These are phyloP conservation scores for Temnothorax unifasciatus DNA, from an alignment of 2,888 invertebrate species.

Conservation along the genomic window DNA sequence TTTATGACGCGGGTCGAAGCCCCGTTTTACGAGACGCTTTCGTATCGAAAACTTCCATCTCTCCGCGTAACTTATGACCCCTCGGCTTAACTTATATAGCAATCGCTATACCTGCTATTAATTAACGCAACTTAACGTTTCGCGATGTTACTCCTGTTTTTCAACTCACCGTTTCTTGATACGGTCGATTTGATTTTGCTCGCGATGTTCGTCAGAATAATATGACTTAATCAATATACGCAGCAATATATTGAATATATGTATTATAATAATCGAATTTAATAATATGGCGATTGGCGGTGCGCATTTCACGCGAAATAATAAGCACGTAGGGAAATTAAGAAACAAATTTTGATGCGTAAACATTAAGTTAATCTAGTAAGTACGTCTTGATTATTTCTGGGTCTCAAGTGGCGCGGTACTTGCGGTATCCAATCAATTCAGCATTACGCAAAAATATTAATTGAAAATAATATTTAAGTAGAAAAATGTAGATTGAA, in stretches of 20 bases:
- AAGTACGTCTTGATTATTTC: not conserved
- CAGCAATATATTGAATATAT: not conserved
- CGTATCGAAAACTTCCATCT: slow-evolving; percentile 67
- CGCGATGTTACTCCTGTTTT: slow-evolving; percentile 9
- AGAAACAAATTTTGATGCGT: not conserved
- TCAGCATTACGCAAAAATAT: not conserved
- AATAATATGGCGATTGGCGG: not conserved
- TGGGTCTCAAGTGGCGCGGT: not conserved
- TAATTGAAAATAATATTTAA: not conserved
- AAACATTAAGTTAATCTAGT: not conserved
- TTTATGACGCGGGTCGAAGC: slow-evolving; percentile 65
- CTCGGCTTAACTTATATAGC: slow-evolving; percentile 43
- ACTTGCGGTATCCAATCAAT: not conserved
- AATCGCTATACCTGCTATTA: slow-evolving; percentile 50
- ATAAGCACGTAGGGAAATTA: not conserved
- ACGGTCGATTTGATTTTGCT: slow-evolving; percentile 2
- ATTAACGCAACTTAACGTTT: slow-evolving; percentile 58
- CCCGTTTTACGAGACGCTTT: slow-evolving; percentile 68
- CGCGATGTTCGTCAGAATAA: not conserved
- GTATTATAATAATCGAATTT: not conserved
- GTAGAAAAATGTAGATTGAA: not conserved
- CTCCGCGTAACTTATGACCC: slow-evolving; percentile 43
- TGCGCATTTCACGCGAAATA: not conserved
- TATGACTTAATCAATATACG: not conserved
- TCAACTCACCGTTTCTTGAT: not conserved